Percentiles rank a stretch among this genome's conserved stretches.
phyloP scores from a whole-genome alignment of 2,113 vertebrate species.

The Coreoperca whiteheadi region DNA sequence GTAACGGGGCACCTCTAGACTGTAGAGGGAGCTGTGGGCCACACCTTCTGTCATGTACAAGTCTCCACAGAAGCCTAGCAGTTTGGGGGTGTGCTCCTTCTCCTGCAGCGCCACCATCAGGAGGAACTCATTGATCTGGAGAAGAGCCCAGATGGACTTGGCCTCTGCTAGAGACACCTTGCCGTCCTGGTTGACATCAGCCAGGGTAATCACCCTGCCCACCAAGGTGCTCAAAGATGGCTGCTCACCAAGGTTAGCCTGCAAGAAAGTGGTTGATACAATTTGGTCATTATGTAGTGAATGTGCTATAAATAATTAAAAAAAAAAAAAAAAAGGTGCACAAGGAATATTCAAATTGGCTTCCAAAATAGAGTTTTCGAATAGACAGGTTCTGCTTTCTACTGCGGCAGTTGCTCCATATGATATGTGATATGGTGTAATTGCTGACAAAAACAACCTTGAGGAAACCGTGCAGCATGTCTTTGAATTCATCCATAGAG shows the following conservation, averaged over 20 bases:
- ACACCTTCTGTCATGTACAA: slow-evolving; percentile 92
- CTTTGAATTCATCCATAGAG: slow-evolving; percentile 95
- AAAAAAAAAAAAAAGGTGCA: background rate
- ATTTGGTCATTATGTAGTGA: background rate
- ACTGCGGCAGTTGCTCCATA: background rate
- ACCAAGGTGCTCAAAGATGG: slow-evolving; percentile 88
- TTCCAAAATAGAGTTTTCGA: background rate
- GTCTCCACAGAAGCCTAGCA: slow-evolving; percentile 95
- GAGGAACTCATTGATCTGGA: slow-evolving; percentile 94
- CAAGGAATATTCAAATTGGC: background rate
- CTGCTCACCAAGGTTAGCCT: slow-evolving; percentile 94
- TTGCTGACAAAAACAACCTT: slow-evolving; percentile 84
- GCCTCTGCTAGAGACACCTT: slow-evolving; percentile 95
- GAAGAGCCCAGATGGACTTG: slow-evolving; percentile 95
- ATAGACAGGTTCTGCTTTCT: background rate
- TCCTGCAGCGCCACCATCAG: slow-evolving; percentile 92
- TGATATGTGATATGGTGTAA: background rate
- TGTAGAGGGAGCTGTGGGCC: slow-evolving; percentile 88
- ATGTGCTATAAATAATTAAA: background rate
- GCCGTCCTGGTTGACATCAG: slow-evolving; percentile 91
- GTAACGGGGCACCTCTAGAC: slow-evolving; percentile 85
- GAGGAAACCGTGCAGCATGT: slow-evolving; percentile 95
- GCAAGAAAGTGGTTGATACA: slow-evolving; percentile 25
- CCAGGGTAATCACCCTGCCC: slow-evolving; percentile 88
- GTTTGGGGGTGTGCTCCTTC: slow-evolving; percentile 90